Percentiles rank a stretch among this genome's conserved stretches.
Conservation (phyloP, 2,797 vertebrate species). For the Argyrosomus regius region DNA sequence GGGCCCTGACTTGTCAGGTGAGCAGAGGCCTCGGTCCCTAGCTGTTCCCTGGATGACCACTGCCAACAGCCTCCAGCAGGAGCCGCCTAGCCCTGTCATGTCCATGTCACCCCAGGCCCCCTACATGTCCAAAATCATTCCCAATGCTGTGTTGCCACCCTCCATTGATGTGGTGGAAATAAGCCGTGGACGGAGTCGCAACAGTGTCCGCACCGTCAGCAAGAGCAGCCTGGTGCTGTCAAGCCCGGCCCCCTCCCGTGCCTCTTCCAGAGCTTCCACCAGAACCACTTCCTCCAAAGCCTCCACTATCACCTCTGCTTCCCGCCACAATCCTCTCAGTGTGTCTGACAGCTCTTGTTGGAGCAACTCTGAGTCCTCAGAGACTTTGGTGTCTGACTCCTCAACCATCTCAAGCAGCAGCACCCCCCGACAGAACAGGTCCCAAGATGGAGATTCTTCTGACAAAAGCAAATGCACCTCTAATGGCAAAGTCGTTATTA, state of each 20-base stretch:
- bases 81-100: slow-evolving; percentile 88
- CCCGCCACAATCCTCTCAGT: slow-evolving; percentile 50
- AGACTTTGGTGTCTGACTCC: slow-evolving; percentile 95
- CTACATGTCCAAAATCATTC: slow-evolving; percentile 98
- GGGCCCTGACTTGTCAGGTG: slow-evolving; percentile 64
- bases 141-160: slow-evolving; percentile 93
- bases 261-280: slow-evolving; percentile 86
- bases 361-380: slow-evolving; percentile 94
- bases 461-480: slow-evolving; percentile 67
- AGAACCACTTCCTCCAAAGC: slow-evolving; percentile 87
- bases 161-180: slow-evolving; percentile 95
- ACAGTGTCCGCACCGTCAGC: slow-evolving; percentile 90
- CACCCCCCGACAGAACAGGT: slow-evolving; percentile 66
- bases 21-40: slow-evolving; percentile 87
- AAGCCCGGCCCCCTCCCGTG: slow-evolving; percentile 91
- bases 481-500: slow-evolving; percentile 63
- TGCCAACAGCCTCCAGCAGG: slow-evolving; percentile 73
- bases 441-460: slow-evolving; percentile 37
- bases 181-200: slow-evolving; percentile 89
- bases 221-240: slow-evolving; percentile 92
- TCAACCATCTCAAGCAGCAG: slow-evolving; percentile 93
- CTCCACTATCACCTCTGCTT: slow-evolving; percentile 83
- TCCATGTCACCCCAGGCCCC: slow-evolving; percentile 96
- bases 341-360: slow-evolving; percentile 84
- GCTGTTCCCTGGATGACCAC: slow-evolving; percentile 91